A percentile compares a stretch with the other conserved stretches of the same genome.
These are phyloP conservation scores for Ifrita kowaldi DNA, from an alignment of 2,113 vertebrate species.

Conservation along the genomic window DNA sequence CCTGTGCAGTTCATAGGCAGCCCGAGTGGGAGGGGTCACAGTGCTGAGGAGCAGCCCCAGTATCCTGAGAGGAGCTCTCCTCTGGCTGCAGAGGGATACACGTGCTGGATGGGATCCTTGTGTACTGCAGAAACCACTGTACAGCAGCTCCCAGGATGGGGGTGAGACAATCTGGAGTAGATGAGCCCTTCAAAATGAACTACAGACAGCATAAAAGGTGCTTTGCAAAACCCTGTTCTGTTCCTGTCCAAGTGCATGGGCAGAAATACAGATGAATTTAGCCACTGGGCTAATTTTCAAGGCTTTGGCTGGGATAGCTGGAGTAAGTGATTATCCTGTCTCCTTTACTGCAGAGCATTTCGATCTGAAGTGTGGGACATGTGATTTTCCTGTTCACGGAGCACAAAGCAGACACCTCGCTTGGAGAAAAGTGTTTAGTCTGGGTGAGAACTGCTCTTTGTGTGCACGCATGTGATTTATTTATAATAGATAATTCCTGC, in stretches of 20 bases:
- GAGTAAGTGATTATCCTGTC: not conserved
- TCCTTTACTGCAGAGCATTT: not conserved
- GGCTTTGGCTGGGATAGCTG: not conserved
- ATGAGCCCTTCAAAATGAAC: not conserved
- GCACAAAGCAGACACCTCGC: conserved; percentile 46
- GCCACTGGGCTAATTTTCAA: not conserved
- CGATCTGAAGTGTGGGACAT: not conserved
- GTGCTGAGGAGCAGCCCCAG: not conserved
- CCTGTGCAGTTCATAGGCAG: fast-evolving
- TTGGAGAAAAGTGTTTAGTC: conserved; percentile 56
- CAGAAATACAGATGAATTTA: not conserved
- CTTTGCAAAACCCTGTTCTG: not conserved
- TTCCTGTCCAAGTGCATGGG: not conserved
- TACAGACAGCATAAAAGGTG: not conserved
- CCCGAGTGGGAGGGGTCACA: not conserved
- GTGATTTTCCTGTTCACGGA: conserved; percentile 26
- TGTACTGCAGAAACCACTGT: not conserved
- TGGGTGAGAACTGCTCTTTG: conserved; percentile 47
- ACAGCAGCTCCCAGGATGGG: not conserved
- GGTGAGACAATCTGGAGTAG: not conserved
- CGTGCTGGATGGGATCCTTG: fast-evolving
- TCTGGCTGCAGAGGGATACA: not conserved
- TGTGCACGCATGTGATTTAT: not conserved
- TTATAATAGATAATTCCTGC: conserved; percentile 36
- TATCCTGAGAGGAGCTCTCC: not conserved